phyloP scores from a whole-genome alignment of 2,888 invertebrate genomes.

The Drosophila parthenogenetica region DNA sequence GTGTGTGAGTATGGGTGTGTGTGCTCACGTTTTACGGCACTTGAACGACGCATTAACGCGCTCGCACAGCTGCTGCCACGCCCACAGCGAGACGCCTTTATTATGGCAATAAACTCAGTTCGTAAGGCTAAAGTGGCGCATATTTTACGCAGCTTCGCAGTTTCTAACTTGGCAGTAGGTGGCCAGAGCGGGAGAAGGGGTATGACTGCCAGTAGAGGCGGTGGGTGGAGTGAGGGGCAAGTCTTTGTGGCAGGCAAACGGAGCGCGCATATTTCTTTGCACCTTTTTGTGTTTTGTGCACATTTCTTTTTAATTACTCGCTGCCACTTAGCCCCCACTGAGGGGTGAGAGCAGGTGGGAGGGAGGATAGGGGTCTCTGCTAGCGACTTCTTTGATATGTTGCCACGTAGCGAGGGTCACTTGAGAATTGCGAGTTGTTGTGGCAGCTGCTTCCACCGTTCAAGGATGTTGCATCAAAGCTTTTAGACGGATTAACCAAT shows the following conservation, averaged over 20 bases:
- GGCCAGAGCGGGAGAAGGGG: no score
- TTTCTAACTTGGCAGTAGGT: slow-evolving; percentile 1
- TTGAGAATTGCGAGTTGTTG: slow-evolving; percentile 62
- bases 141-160: slow-evolving; percentile 69
- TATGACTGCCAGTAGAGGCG: no score
- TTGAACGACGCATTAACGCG: slow-evolving; percentile 82
- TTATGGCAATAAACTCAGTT: slow-evolving; percentile 74
- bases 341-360: not conserved
- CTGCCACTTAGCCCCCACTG: slow-evolving; percentile 63
- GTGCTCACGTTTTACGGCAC: slow-evolving; percentile 79
- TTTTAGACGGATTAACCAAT: slow-evolving; percentile 78
- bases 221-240: not conserved
- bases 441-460: slow-evolving; percentile 1
- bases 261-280: slow-evolving; percentile 54
- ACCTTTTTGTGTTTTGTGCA: slow-evolving; percentile 65
- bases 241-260: slow-evolving; percentile 45
- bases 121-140: slow-evolving; percentile 64
- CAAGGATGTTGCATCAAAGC: slow-evolving; percentile 68
- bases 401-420: slow-evolving; percentile 45
- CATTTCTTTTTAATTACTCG: slow-evolving; percentile 77
- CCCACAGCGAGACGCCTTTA: slow-evolving; percentile 61
- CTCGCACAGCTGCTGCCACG: slow-evolving; percentile 66
- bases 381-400: slow-evolving; percentile 66
- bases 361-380: not conserved
- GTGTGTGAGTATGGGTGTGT: slow-evolving; percentile 44